Conservation (phyloP, 2,113 vertebrate species). For the Galeopterus variegatus region DNA sequence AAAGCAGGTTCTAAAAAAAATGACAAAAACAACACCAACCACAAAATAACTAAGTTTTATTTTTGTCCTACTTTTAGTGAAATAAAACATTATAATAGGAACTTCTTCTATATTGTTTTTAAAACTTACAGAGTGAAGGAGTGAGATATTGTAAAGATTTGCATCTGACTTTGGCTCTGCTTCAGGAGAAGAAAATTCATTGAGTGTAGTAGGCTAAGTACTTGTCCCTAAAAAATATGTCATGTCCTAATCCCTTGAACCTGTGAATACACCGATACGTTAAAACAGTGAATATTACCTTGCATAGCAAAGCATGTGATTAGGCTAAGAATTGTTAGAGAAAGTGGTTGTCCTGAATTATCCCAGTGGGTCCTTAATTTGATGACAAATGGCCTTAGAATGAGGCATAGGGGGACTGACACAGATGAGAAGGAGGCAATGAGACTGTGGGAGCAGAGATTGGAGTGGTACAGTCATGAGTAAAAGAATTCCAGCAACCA, state of each 20-base stretch:
- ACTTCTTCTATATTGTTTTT: neutral
- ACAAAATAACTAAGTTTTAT: neutral
- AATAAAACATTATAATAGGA: neutral
- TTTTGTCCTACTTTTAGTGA: neutral
- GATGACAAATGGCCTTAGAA: neutral
- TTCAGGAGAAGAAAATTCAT: neutral
- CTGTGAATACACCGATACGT: neutral
- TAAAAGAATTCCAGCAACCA: too few relatives aligned
- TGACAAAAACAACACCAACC: neutral
- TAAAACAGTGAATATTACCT: neutral
- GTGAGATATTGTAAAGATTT: neutral
- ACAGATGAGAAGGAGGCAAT: too few relatives aligned
- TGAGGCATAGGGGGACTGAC: neutral
- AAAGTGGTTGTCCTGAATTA: neutral
- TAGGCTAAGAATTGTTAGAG: neutral
- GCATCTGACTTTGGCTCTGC: neutral
- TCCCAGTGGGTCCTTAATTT: neutral
- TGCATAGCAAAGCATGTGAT: neutral
- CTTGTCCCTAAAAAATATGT: neutral
- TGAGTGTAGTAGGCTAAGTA: neutral
- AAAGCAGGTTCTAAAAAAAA: neutral
- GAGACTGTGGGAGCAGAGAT: too few relatives aligned
- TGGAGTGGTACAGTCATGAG: too few relatives aligned
- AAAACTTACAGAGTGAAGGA: neutral
- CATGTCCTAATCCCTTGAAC: neutral